Evolutionary conservation across 2,113 vertebrate genomes (phyloP).

Genomic region (Strix uralensis): DNA sequence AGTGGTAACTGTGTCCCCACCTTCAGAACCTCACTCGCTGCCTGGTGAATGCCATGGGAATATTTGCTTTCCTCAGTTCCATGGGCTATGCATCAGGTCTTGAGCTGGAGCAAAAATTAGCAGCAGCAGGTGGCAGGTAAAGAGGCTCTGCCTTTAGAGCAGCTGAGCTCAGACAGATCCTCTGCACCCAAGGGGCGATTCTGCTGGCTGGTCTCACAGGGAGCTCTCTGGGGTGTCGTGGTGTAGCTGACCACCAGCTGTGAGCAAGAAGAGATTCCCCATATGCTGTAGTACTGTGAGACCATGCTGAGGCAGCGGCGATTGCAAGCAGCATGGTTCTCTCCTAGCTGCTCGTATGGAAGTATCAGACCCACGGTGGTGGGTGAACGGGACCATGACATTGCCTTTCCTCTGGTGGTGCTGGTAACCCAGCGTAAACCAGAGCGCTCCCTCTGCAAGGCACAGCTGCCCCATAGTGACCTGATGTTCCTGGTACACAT

Average conservation of each 20-base stretch:
- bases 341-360: neutral
- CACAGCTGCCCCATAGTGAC: neutral
- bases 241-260: neutral
- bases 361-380: neutral
- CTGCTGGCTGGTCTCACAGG: accelerated
- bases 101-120: neutral
- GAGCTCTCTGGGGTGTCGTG: accelerated
- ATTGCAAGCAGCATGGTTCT: neutral
- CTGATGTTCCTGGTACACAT: neutral
- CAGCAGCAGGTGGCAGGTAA: neutral
- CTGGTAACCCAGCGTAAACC: neutral
- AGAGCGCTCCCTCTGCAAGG: neutral
- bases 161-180: neutral
- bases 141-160: neutral
- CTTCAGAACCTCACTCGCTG: neutral
- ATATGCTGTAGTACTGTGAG: neutral
- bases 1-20: neutral
- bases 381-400: neutral
- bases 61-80: neutral
- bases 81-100: neutral
- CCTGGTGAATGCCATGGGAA: neutral
- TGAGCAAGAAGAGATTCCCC: neutral
- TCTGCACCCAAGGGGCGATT: neutral
- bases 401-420: neutral
- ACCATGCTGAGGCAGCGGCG: neutral